These are phyloP conservation scores for Xestia sexstrigata DNA, from an alignment of 2,888 invertebrate species.

Conservation along the genomic window DNA sequence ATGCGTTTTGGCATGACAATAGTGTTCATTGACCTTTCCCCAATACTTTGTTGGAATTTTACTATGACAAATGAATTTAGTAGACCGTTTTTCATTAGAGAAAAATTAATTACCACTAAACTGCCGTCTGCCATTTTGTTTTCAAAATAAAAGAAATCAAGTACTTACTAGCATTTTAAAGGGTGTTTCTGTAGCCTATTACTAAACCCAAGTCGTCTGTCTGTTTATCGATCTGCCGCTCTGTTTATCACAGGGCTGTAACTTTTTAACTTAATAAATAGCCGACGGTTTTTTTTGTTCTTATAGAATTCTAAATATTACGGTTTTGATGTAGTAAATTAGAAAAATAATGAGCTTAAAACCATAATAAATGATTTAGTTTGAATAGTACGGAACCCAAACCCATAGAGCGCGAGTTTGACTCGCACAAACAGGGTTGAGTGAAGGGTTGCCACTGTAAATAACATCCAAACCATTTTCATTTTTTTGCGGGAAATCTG, in stretches of 20 bases:
- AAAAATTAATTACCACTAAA: not conserved
- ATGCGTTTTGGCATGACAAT: conserved; percentile 16
- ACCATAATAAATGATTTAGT: not conserved
- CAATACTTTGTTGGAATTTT: not conserved
- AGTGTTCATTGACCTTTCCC: conserved; percentile 10
- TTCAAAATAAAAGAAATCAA: not conserved
- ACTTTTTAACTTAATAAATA: not conserved
- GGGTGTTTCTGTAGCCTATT: not conserved
- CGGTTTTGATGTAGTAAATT: not conserved
- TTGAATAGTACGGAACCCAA: conserved; percentile 2
- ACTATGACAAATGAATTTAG: not conserved
- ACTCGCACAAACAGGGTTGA: not conserved
- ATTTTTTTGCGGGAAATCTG: conserved; percentile 67
- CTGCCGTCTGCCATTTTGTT: not conserved
- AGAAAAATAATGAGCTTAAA: not conserved
- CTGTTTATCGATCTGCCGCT: not conserved
- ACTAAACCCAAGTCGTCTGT: not conserved
- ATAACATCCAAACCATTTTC: conserved; percentile 12
- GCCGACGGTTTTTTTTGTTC: not conserved
- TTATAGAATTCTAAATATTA: not conserved
- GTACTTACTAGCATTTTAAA: not conserved
- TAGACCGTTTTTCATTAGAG: not conserved
- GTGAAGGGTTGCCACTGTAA: conserved; percentile 32
- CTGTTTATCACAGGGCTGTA: conserved; percentile 6
- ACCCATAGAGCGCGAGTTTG: not conserved